Base-by-base conservation (phyloP, 2,113 vertebrate genomes). In the Atrichornis clamosus region DNA sequence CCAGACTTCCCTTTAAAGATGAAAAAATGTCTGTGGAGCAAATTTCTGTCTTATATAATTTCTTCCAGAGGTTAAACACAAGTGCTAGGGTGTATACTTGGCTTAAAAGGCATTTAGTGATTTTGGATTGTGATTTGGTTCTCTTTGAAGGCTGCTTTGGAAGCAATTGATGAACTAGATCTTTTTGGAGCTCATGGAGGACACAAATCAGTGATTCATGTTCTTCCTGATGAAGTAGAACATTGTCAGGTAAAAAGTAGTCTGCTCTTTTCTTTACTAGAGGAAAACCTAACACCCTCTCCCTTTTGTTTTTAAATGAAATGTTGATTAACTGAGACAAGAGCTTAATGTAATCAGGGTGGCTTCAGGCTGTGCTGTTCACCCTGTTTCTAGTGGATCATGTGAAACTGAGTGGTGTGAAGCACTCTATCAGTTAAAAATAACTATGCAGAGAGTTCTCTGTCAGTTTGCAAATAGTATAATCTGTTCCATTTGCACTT, bases 81-180 rank as follows among this genome's bases (percentile, higher is more conserved):
- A 22, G 15, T 93, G 19, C 26, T 67, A 59, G 50, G 13, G 6
- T 37, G 5, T 86, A 11, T 42, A 35, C 32, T 77, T 69, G 35
- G 7, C 39, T 83, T 60, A 55, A 81, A 92, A 92, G 10, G 7
- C 63, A 9, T 49, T 64, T 53, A 76, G 39, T 79, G 15, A 16
- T 68, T 78, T 89, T 44, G 9, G 8, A 4, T 44, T 44, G 42
- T 53, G 32, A 6, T 72, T 49, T 68, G 50, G 6, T 92, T 97
- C 59, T 65, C 83, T 95, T 88, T 95, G 32, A 91, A 99, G 99
- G 99, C 99, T 73, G 99, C 99, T 42, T 97, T 99, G 95, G 99
- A 99, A 96, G 99, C 99, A 78, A 99, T 99, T 67, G 99, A 99
- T 97, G 99, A 99, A 96, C 96, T 99, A 91, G 99, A 99, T 97